phyloP scores from a whole-genome alignment of 1,140 invertebrate genomes.

The Pogonomyrmex barbatus region DNA sequence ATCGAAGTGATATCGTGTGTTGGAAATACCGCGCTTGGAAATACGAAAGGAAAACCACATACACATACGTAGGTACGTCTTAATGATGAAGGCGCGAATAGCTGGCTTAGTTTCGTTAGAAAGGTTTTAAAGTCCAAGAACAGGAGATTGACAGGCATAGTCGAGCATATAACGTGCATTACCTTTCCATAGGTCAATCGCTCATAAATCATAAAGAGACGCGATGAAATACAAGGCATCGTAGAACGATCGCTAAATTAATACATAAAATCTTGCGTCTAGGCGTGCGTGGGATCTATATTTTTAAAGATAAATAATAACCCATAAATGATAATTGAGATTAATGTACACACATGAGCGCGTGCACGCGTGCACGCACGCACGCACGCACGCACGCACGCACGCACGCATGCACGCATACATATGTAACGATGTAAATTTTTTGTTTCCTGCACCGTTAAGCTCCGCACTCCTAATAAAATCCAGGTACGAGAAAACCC shows the following conservation, averaged over 20 bases:
- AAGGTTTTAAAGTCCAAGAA: conserved; percentile 52
- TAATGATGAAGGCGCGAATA: conserved; percentile 24
- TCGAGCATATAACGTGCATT: neutral
- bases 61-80: neutral
- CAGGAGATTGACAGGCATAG: conserved; percentile 40
- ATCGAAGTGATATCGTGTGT: neutral
- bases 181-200: conserved; percentile 59
- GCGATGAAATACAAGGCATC: conserved; percentile 56
- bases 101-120: conserved; percentile 29
- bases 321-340: conserved; percentile 16
- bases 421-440: too few species aligned
- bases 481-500: too few species aligned
- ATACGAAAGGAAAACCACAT: neutral
- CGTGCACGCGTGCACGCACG: too few species aligned
- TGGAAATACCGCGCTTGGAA: neutral
- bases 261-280: conserved; percentile 65
- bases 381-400: too few species aligned
- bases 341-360: neutral
- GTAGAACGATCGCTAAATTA: conserved; percentile 73
- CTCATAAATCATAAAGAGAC: conserved; percentile 71
- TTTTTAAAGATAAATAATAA: neutral
- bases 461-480: too few species aligned
- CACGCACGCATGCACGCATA: neutral
- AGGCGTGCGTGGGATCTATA: neutral
- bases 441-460: too few species aligned